Conservation (phyloP, 2,888 invertebrate genomes). For the Tetramorium bicarinatum region DNA sequence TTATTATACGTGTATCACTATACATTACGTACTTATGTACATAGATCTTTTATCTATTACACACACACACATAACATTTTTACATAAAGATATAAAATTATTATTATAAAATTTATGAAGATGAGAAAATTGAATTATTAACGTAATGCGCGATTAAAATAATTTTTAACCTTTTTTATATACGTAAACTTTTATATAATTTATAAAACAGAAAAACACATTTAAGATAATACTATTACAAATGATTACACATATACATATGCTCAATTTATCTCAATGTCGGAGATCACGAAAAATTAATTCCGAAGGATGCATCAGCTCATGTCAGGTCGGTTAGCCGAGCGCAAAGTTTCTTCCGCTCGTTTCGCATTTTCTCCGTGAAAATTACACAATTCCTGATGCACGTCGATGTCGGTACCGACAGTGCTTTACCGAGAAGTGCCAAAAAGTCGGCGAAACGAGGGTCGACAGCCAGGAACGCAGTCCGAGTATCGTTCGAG, state of each 20-base stretch:
- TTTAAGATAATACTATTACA: not conserved
- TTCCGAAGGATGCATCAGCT: constrained; percentile 47
- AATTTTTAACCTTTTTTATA: not conserved
- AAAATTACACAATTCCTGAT: constrained; percentile 54
- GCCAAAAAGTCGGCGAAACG: constrained; percentile 75
- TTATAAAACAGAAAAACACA: not conserved
- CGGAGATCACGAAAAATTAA: constrained; percentile 51
- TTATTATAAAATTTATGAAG: not conserved
- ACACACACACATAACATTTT: not conserved
- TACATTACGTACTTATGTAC: not conserved
- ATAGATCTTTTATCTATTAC: not conserved
- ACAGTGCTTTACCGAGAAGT: constrained; percentile 66
- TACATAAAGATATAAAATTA: not conserved
- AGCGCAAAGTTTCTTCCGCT: constrained; percentile 63
- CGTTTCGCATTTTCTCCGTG: constrained; percentile 40
- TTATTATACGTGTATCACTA: not conserved
- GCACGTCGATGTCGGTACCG: constrained; percentile 67
- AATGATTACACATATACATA: not conserved
- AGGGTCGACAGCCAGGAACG: constrained; percentile 72
- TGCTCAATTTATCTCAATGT: constrained; percentile 41
- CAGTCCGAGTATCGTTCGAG: constrained; percentile 28
- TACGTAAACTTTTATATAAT: not conserved
- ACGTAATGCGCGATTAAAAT: not conserved
- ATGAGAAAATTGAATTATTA: not conserved
- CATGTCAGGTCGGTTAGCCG: constrained; percentile 2